Conservation (phyloP, 2,797 vertebrate genomes). For the Spondyliosoma cantharus region DNA sequence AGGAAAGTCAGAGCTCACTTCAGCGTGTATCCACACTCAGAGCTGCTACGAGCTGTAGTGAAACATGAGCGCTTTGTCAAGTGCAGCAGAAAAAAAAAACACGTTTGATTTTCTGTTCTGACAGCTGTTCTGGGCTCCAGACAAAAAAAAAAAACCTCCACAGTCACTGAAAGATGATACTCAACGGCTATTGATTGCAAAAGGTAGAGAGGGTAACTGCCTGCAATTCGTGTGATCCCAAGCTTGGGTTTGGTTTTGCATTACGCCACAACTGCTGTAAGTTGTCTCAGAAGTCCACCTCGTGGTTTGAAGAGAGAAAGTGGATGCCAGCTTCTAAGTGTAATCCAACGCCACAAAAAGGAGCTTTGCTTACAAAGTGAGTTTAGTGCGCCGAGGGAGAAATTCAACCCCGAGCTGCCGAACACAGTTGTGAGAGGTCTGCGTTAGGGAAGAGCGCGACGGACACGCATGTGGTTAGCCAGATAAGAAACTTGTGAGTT, state of each 20-base stretch:
- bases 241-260: slow-evolving; percentile 66
- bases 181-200: slow-evolving; percentile 76
- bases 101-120: slow-evolving; percentile 69
- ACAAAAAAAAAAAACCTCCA: slow-evolving; percentile 44
- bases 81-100: slow-evolving; percentile 17
- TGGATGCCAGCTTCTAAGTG: slow-evolving; percentile 60
- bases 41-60: slow-evolving; percentile 41
- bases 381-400: slow-evolving; percentile 64
- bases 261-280: slow-evolving; percentile 73
- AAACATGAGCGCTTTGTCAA: slow-evolving; percentile 62
- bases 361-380: slow-evolving; percentile 67
- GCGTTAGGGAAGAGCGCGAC: slow-evolving; percentile 24
- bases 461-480: slow-evolving; percentile 31
- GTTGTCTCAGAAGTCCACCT: slow-evolving; percentile 60
- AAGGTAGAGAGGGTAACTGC: slow-evolving; percentile 63
- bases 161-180: slow-evolving; percentile 72
- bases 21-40: slow-evolving; percentile 36
- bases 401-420: slow-evolving; percentile 64
- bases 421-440: slow-evolving; percentile 48
- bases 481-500: slow-evolving; percentile 40
- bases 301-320: slow-evolving; percentile 65
- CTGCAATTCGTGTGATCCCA: slow-evolving; percentile 65
- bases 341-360: slow-evolving; percentile 74
- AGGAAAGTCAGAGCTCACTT: slow-evolving; percentile 32
- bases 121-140: slow-evolving; percentile 67